phyloP scores from a whole-genome alignment of 1,140 invertebrate species.

The Cydia pomonella region DNA sequence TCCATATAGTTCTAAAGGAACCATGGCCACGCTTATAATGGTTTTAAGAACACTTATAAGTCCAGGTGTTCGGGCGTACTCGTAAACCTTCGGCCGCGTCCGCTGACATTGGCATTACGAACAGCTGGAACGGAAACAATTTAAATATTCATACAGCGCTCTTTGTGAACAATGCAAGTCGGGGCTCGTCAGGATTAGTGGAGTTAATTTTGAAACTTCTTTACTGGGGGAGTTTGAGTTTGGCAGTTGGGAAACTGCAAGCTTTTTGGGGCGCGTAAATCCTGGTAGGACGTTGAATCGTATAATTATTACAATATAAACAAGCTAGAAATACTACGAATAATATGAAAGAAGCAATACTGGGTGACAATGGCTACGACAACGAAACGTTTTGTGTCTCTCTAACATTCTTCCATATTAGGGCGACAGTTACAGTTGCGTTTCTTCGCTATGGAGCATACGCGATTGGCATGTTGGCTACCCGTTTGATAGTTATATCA shows the following conservation, averaged over 20 bases:
- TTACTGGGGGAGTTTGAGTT: not conserved
- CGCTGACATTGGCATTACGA: constrained; percentile 43
- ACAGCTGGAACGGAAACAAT: constrained; percentile 30
- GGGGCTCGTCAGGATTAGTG: constrained; percentile 4
- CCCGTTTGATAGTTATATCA: too few relatives aligned
- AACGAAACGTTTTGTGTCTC: too few relatives aligned
- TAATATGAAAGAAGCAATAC: too few relatives aligned
- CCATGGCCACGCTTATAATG: not conserved
- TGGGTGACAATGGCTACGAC: too few relatives aligned
- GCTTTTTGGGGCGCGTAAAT: not conserved
- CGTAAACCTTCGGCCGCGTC: not conserved
- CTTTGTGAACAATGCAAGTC: constrained; percentile 18
- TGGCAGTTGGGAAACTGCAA: not conserved
- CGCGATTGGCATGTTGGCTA: too few relatives aligned
- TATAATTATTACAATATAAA: not conserved
- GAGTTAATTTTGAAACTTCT: constrained; percentile 15
- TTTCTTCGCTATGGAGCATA: too few relatives aligned
- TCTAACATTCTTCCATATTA: too few relatives aligned
- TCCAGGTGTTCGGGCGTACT: constrained; percentile 47
- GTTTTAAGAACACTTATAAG: not conserved
- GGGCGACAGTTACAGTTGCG: too few relatives aligned
- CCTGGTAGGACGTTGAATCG: not conserved
- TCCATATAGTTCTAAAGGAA: not conserved
- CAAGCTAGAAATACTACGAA: too few relatives aligned
- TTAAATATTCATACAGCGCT: constrained; percentile 21